Evolutionary conservation across 1,140 invertebrate species (phyloP).

Genomic region (Sycobia sp.): DNA sequence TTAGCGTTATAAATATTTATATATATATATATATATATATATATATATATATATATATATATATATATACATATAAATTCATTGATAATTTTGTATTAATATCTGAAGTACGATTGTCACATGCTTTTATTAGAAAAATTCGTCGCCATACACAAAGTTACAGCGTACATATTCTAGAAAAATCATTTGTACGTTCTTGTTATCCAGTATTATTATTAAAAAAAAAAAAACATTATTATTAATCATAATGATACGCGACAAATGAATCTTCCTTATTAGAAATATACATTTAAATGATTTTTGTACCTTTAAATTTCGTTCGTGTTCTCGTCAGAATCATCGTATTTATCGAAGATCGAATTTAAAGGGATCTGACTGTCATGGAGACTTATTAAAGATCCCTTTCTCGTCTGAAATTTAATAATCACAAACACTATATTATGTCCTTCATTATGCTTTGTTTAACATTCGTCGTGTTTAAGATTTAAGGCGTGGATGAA

Average conservation of each 20-base stretch:
- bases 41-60: no score
- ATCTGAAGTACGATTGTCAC: neutral
- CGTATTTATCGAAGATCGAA: constrained; percentile 45
- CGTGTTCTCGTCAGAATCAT: constrained; percentile 47
- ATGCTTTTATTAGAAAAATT: constrained; percentile 13
- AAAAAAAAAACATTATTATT: neutral
- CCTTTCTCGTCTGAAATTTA: constrained; percentile 55
- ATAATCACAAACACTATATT: neutral
- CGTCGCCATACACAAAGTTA: constrained; percentile 4
- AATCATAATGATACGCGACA: neutral
- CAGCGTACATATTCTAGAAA: constrained; percentile 1
- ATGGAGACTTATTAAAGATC: constrained; percentile 51
- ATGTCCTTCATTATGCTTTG: no score
- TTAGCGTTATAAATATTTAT: no score
- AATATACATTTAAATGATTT: neutral
- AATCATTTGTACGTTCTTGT: neutral
- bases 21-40: no score
- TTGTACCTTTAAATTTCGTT: constrained; percentile 52
- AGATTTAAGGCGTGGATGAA: no score
- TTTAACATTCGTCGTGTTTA: no score
- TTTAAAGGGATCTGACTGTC: constrained; percentile 55
- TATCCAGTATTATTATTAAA: neutral
- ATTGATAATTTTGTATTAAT: constrained; percentile 6
- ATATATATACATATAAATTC: constrained; percentile 4
- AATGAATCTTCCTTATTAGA: neutral